Conservation (phyloP, 35 echinoderm and acorn worm species). For the Anneissia japonica region DNA sequence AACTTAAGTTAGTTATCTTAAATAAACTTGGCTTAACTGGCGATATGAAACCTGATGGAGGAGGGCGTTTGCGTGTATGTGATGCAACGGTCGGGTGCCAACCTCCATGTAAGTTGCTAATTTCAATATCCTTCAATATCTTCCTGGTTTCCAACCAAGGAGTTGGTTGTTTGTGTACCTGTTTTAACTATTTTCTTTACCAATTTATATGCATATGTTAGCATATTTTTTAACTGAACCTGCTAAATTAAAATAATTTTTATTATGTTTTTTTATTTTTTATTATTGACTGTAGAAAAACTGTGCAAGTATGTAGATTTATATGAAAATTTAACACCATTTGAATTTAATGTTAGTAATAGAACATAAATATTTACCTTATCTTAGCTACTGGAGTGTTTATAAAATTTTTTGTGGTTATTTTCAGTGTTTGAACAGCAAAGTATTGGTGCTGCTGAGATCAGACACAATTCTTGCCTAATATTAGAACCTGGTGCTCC, state of each 20-base stretch:
- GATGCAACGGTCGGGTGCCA: constrained; percentile 36
- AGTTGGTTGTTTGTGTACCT: too few relatives aligned
- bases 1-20: constrained; percentile 42
- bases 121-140: not conserved
- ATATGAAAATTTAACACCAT: too few relatives aligned
- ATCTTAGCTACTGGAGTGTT: too few relatives aligned
- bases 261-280: too few relatives aligned
- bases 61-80: constrained; percentile 46
- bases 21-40: constrained; percentile 12
- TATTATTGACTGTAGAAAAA: too few relatives aligned
- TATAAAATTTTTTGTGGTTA: not conserved
- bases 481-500: constrained; percentile 64
- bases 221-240: too few relatives aligned
- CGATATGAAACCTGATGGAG: constrained; percentile 4
- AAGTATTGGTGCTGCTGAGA: constrained; percentile 27
- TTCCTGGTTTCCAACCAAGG: too few relatives aligned
- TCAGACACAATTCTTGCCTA: constrained; percentile 39
- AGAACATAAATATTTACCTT: too few relatives aligned
- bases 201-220: too few relatives aligned
- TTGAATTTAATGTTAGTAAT: too few relatives aligned
- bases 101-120: constrained; percentile 53
- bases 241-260: not conserved
- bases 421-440: constrained; percentile 62
- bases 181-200: too few relatives aligned
- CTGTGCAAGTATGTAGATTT: too few relatives aligned